These are phyloP conservation scores for Cathartes aura DNA, from an alignment of 2,113 vertebrate genomes.

Conservation along the genomic window DNA sequence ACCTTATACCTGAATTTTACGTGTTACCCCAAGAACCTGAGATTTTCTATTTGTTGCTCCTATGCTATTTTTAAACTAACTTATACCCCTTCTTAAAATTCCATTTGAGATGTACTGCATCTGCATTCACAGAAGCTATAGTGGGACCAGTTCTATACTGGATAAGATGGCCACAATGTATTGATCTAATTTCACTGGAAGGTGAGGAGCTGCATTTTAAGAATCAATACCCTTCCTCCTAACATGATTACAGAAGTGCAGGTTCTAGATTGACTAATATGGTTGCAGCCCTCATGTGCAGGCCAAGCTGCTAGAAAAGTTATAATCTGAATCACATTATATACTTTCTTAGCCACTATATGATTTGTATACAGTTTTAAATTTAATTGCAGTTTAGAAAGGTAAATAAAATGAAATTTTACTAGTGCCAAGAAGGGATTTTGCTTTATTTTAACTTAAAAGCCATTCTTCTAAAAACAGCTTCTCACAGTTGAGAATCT, in stretches of 20 bases:
- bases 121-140: background rate
- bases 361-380: background rate
- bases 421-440: background rate
- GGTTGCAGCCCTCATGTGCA: background rate
- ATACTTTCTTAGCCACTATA: background rate
- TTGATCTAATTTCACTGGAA: background rate
- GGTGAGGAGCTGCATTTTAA: background rate
- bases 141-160: background rate
- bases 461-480: background rate
- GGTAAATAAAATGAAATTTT: background rate
- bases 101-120: background rate
- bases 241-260: background rate
- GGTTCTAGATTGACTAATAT: background rate
- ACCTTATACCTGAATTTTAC: background rate
- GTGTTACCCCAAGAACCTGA: background rate
- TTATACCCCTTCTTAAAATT: background rate
- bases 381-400: background rate
- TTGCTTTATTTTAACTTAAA: background rate
- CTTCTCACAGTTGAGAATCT: background rate
- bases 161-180: background rate
- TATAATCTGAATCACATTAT: background rate
- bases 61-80: background rate
- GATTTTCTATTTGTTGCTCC: background rate
- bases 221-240: background rate
- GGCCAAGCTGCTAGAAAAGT: background rate